Conservation (phyloP, 2,113 vertebrate genomes). For the Otus sunia region DNA sequence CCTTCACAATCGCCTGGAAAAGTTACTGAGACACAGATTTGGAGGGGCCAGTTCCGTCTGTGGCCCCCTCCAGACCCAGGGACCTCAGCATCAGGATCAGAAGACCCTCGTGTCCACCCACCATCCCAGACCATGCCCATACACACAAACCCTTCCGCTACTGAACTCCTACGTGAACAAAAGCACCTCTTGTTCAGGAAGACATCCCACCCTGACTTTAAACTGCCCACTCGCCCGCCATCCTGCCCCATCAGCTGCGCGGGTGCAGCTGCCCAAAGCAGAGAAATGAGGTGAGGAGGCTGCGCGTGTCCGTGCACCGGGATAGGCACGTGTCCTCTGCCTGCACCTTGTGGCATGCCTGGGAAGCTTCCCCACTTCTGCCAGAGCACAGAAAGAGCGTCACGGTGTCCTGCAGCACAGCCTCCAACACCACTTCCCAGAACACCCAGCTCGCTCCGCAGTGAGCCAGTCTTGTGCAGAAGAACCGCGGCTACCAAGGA, state of each 20-base stretch:
- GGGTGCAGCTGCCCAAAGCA: neutral
- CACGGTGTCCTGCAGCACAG: neutral
- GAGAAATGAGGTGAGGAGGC: neutral
- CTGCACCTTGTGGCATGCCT: neutral
- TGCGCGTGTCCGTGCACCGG: accelerated
- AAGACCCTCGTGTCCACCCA: neutral
- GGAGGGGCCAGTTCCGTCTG: neutral
- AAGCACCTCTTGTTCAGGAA: neutral
- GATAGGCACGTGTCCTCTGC: neutral
- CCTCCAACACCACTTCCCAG: neutral
- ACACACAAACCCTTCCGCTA: neutral
- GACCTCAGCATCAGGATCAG: neutral
- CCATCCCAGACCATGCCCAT: accelerated
- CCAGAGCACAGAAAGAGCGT: neutral
- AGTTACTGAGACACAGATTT: neutral
- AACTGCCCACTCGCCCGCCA: neutral
- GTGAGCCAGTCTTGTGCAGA: neutral
- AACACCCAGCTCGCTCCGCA: neutral
- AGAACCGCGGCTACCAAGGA: neutral
- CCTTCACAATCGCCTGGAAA: accelerated
- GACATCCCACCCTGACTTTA: neutral
- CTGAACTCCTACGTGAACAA: accelerated
- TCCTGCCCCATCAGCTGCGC: neutral
- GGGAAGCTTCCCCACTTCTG: neutral
- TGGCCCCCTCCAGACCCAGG: neutral